These are phyloP conservation scores for Dryocosmus kuriphilus DNA, from an alignment of 2,888 invertebrate species.

Conservation along the genomic window DNA sequence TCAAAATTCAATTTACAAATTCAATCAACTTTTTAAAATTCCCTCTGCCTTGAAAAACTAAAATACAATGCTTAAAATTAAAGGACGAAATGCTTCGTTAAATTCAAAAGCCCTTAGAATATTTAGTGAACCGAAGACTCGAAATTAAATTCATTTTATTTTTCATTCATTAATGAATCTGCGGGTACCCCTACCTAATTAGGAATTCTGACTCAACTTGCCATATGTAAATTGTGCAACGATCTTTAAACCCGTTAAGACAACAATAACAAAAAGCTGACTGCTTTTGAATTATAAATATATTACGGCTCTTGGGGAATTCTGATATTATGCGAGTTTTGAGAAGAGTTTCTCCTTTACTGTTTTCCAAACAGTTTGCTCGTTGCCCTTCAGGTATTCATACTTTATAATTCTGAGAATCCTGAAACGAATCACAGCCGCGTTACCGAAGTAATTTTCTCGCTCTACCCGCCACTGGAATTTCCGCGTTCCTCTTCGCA, in stretches of 20 bases:
- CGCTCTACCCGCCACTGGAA: slow-evolving; percentile 38
- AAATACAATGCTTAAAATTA: not conserved
- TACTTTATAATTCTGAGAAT: slow-evolving; percentile 36
- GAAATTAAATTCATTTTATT: slow-evolving; percentile 33
- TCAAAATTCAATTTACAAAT: not conserved
- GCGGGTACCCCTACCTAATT: slow-evolving; percentile 20
- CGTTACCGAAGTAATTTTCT: slow-evolving; percentile 40
- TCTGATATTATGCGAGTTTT: slow-evolving; percentile 3
- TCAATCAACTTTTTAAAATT: not conserved
- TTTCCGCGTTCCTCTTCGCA: slow-evolving; percentile 35
- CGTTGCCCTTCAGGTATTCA: slow-evolving; percentile 32
- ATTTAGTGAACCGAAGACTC: slow-evolving; percentile 32
- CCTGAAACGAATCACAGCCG: slow-evolving; percentile 27
- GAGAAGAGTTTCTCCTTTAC: not conserved
- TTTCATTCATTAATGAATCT: slow-evolving; percentile 38
- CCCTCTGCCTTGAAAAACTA: not conserved
- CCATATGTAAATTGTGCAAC: slow-evolving; percentile 31
- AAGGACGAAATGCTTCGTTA: not conserved
- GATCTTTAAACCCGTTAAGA: slow-evolving; percentile 21
- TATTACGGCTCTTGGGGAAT: not conserved
- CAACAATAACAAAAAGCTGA: slow-evolving; percentile 19
- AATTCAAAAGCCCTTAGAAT: slow-evolving; percentile 6
- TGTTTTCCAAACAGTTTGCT: slow-evolving; percentile 19
- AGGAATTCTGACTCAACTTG: slow-evolving; percentile 28
- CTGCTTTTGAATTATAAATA: slow-evolving; percentile 11